Evolutionary conservation across 2,797 vertebrate genomes (phyloP), one percentile per base, ranked within the genome.

Genomic region (Trachurus trachurus): DNA sequence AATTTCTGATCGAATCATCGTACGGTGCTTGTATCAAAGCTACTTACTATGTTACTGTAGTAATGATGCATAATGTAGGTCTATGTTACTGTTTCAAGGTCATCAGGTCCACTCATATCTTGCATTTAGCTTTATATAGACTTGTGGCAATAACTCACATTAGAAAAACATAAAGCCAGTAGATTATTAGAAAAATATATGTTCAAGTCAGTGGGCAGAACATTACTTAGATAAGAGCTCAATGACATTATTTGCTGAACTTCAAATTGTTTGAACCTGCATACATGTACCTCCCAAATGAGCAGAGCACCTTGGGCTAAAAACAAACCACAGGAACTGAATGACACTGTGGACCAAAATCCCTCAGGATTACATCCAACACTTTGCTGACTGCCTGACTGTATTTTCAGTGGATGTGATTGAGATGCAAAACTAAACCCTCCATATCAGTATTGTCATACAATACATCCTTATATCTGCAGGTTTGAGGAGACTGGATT

Each of bases 261-360:
- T n/a, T 49, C 11, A 21, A 16, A n/a, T 26, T 15, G 21, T n/a
- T 54, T 47, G 16, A 16, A 47, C 17, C 58, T 61, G 31, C 49
- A 74, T 64, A n/a, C n/a, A n/a, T n/a, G n/a, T n/a, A 72, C 29
- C 42, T 72, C 16, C 56, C 9, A 37, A 54, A 6, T 15, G n/a
- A 50, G 37, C 29, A 39, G 11, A 80, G 31, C 50, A 66, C 19
- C 40, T 42, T 40, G 19, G 70, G 67, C 44, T 12, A 31, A 39
- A 67, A 53, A 52, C 34, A 31, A 53, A 21, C 0, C 8, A 11
- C 12, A 66, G 29, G 9, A 60, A 61, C 34, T 11, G 57, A 56
- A 34, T 31, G 31, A 76, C 49, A 64, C 59, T 49, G 44, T 26
- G 40, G 49, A 64, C 57, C 4, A 53, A 73, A 81, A 17, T 50